Percentiles rank a stretch among this genome's conserved stretches.
These are phyloP conservation scores for Petrolisthes manimaculis DNA, from an alignment of 2,888 invertebrate genomes.

Conservation along the genomic window DNA sequence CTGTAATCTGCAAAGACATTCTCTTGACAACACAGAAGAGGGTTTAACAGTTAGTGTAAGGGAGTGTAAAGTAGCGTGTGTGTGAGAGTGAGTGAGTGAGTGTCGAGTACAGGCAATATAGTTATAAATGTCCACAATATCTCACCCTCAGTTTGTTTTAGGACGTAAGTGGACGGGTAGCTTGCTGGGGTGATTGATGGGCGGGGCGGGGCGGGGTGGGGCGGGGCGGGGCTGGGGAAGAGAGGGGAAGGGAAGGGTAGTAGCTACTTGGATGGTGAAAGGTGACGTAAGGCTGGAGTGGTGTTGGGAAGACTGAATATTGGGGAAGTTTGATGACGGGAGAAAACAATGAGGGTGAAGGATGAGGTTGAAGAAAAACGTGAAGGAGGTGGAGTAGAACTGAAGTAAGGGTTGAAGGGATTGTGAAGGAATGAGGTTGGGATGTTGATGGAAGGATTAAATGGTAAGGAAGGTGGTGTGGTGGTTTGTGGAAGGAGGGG, in stretches of 20 bases:
- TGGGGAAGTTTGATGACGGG: not conserved
- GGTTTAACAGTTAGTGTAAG: no score
- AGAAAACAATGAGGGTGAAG: not conserved
- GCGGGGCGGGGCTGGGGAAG: not conserved
- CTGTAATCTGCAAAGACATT: no score
- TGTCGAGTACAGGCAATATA: no score
- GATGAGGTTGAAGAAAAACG: not conserved
- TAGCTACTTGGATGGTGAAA: not conserved
- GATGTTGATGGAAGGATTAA: not conserved
- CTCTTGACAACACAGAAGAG: no score
- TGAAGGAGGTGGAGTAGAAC: not conserved
- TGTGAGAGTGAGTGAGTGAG: no score
- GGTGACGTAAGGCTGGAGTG: not conserved
- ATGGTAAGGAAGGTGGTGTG: not conserved
- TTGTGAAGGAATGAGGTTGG: not conserved
- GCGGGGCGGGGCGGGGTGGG: not conserved
- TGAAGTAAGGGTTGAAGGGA: not conserved
- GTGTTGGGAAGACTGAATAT: not conserved
- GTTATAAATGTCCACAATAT: no score
- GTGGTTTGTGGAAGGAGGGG: no score
- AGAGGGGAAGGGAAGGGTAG: not conserved
- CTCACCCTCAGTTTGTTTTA: no score
- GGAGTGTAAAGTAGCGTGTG: no score
- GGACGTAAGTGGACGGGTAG: no score
- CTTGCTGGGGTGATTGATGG: no score